A percentile compares a stretch with the other conserved stretches of the same genome.
Conservation (phyloP, 1,140 invertebrate genomes). For the Atta texana region DNA sequence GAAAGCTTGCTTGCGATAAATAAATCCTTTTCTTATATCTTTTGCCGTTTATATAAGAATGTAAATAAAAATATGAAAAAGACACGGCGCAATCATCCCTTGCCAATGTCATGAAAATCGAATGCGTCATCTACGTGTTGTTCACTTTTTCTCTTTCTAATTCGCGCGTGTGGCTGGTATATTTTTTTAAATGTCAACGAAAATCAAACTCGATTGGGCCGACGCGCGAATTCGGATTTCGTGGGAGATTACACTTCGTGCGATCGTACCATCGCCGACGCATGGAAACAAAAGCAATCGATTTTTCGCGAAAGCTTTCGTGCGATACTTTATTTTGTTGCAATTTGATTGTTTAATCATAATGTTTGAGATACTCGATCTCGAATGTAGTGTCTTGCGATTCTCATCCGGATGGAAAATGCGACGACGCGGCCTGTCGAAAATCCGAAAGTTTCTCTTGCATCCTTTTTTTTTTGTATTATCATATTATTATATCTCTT, state of each 20-base stretch:
- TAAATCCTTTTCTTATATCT: neutral
- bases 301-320: conserved; percentile 42
- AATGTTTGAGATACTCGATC: neutral
- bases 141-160: neutral
- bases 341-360: conserved; percentile 27
- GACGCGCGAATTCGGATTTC: neutral
- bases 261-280: neutral
- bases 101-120: neutral
- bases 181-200: conserved; percentile 3
- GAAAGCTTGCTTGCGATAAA: neutral
- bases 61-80: neutral
- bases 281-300: neutral
- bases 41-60: neutral
- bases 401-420: conserved; percentile 20
- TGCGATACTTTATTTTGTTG: neutral
- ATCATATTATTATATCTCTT: conserved; percentile 21
- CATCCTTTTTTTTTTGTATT: conserved; percentile 13
- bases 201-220: conserved; percentile 8
- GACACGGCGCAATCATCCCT: conserved; percentile 3
- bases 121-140: neutral
- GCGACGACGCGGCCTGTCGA: conserved; percentile 25
- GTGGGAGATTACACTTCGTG: neutral
- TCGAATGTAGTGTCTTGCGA: neutral
- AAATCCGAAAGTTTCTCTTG: neutral
- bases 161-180: neutral